These are phyloP conservation scores for Telmatherina bonti DNA, from an alignment of 2,797 vertebrate species.

Conservation along the genomic window DNA sequence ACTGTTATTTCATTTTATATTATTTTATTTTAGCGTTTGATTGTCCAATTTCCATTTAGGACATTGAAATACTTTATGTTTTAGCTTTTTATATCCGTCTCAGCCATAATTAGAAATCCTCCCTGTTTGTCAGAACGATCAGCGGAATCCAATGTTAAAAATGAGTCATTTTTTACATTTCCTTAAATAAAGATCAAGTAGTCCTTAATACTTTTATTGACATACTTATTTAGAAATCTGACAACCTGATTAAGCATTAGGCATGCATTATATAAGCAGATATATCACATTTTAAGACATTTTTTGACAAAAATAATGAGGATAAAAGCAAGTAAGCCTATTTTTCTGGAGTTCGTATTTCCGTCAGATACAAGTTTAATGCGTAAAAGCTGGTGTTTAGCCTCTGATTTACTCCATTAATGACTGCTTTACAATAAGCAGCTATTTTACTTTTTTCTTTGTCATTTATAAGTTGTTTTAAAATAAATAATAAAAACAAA, in stretches of 20 bases:
- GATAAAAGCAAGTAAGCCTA: no score
- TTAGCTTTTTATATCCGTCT: rapidly evolving
- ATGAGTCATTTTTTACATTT: rapidly evolving
- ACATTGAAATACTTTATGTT: neutral
- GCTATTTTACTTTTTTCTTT: neutral
- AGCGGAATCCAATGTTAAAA: conserved; percentile 3
- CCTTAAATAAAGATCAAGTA: rapidly evolving
- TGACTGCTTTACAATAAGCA: neutral
- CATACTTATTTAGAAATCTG: rapidly evolving
- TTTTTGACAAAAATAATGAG: no score
- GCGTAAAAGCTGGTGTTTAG: neutral
- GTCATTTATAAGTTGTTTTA: no score
- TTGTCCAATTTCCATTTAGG: neutral
- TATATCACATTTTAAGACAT: neutral
- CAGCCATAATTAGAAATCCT: rapidly evolving
- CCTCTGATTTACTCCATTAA: neutral
- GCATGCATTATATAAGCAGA: rapidly evolving
- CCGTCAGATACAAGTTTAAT: no score
- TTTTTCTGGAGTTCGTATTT: no score
- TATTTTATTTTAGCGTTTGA: no score
- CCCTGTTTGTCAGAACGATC: rapidly evolving
- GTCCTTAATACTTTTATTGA: rapidly evolving
- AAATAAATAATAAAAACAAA: no score
- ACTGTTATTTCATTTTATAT: rapidly evolving
- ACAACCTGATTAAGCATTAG: rapidly evolving